Evolutionary conservation across 2,888 invertebrate genomes (phyloP).

Genomic region (Amphipoea oculea): DNA sequence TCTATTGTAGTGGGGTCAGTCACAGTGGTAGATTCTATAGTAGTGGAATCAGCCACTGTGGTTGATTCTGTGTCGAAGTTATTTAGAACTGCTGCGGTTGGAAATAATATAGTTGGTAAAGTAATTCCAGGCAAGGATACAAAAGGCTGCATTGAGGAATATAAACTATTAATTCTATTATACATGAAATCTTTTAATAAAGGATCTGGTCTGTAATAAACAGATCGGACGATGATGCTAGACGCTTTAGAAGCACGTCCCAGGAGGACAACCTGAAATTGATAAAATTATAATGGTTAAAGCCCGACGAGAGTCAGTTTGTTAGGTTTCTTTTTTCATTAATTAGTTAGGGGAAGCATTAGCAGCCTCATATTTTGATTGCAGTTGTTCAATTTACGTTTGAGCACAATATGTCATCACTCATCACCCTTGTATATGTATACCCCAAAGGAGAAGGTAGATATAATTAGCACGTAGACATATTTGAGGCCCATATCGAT

Average conservation of each 20-base stretch:
- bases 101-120: slow-evolving; percentile 39
- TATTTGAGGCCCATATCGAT: not conserved
- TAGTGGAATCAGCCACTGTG: not conserved
- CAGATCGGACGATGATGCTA: slow-evolving; percentile 42
- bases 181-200: not conserved
- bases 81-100: not conserved
- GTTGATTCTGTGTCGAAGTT: not conserved
- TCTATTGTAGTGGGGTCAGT: not conserved
- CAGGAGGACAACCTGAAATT: slow-evolving; percentile 63
- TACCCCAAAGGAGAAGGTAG: not conserved
- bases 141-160: not conserved
- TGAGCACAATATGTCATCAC: not conserved
- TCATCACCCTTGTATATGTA: not conserved
- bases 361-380: not conserved
- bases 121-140: not conserved
- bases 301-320: too few species aligned
- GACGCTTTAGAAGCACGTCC: slow-evolving; percentile 49
- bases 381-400: not conserved
- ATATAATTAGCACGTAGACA: not conserved
- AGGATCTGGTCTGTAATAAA: slow-evolving; percentile 30
- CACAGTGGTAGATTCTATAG: not conserved
- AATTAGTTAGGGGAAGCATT: not conserved
- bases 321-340: not conserved
- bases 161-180: not conserved
- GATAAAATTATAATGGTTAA: not conserved